These are phyloP conservation scores for Thera britannica DNA, from an alignment of 2,888 invertebrate genomes.

Conservation along the genomic window DNA sequence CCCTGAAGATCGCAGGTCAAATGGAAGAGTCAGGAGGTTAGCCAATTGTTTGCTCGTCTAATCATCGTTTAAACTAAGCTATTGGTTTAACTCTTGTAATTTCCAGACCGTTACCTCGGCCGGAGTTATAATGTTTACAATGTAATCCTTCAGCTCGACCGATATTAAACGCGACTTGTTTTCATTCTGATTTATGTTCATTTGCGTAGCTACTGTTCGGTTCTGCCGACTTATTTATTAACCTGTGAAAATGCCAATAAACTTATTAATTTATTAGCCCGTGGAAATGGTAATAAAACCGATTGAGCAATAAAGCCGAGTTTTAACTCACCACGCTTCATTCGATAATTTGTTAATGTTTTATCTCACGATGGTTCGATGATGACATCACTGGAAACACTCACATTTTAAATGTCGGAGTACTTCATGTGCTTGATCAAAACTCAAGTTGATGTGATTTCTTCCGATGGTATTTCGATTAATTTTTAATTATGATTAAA, in stretches of 20 bases:
- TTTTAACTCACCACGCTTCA: slow-evolving; percentile 45
- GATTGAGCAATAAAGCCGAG: slow-evolving; percentile 49
- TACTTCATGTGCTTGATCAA: slow-evolving; percentile 44
- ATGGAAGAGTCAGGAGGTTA: slow-evolving; percentile 62
- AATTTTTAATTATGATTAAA: slow-evolving; percentile 34
- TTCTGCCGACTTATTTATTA: slow-evolving; percentile 49
- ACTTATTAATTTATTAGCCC: slow-evolving; percentile 29
- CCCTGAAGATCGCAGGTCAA: slow-evolving; percentile 54
- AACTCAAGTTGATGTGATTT: slow-evolving; percentile 33
- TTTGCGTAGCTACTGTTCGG: slow-evolving; percentile 46
- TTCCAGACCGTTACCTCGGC: slow-evolving; percentile 54
- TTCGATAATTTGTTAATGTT: slow-evolving; percentile 44
- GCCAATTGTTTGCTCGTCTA: slow-evolving; percentile 62
- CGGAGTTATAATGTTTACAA: slow-evolving; percentile 24
- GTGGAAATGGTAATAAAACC: slow-evolving; percentile 50
- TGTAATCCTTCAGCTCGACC: slow-evolving; percentile 21
- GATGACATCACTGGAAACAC: slow-evolving; percentile 39
- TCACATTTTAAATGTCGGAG: slow-evolving; percentile 23
- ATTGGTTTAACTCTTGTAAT: slow-evolving; percentile 62
- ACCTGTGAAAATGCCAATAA: slow-evolving; percentile 48
- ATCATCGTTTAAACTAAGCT: slow-evolving; percentile 63
- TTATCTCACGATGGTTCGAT: slow-evolving; percentile 37
- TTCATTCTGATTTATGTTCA: slow-evolving; percentile 39
- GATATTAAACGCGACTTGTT: slow-evolving; percentile 13
- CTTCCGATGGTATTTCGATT: slow-evolving; percentile 35